phyloP scores from a whole-genome alignment of 2,888 invertebrate species.

The Chirona hameri region DNA sequence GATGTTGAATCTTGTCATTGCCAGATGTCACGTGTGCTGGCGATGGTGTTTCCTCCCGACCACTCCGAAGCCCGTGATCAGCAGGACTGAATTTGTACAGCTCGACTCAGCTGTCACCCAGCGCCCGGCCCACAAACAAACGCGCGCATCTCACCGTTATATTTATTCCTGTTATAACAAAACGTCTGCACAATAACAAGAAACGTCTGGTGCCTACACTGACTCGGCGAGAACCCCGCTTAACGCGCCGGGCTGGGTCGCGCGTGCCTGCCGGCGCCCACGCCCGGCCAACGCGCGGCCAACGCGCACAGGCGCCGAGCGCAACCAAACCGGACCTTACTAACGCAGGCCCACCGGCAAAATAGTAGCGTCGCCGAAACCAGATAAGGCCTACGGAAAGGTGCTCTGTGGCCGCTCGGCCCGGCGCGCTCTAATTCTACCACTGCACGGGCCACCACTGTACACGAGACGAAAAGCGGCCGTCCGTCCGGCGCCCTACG shows the following conservation, averaged over 20 bases:
- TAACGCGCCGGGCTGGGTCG: background rate
- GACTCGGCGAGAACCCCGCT: background rate
- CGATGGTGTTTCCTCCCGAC: too few species aligned
- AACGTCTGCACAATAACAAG: conserved; percentile 8
- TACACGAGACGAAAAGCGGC: background rate
- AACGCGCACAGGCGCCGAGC: background rate
- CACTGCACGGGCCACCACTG: background rate
- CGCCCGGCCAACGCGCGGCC: background rate
- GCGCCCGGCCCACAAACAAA: too few species aligned
- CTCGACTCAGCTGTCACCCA: too few species aligned
- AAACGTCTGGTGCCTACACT: background rate
- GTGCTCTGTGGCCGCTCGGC: background rate
- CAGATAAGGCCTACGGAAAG: conserved; percentile 6
- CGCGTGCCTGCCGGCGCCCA: background rate
- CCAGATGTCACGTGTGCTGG: too few species aligned
- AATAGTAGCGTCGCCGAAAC: background rate
- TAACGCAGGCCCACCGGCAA: background rate
- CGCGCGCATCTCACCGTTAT: background rate
- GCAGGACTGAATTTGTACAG: too few species aligned
- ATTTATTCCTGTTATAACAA: conserved; percentile 26
- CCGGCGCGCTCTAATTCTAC: background rate
- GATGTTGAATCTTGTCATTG: too few species aligned
- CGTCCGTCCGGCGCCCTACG: background rate
- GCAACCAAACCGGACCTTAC: background rate
- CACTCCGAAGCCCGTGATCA: too few species aligned